phyloP scores from a whole-genome alignment of 2,888 invertebrate genomes.

The Polydrusus tereticollis region DNA sequence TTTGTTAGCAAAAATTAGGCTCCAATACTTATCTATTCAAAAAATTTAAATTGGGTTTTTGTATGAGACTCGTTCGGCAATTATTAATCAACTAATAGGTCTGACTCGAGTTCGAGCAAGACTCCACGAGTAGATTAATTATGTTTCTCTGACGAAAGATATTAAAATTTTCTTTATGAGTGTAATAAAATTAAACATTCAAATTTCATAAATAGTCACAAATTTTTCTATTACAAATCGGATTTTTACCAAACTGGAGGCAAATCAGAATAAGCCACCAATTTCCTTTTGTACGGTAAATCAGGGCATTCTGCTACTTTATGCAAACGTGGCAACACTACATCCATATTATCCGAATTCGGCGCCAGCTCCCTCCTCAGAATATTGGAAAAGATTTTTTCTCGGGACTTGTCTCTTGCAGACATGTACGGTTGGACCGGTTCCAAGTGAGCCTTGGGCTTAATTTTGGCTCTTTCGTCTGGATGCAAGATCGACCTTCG shows the following conservation, averaged over 20 bases:
- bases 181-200: too few relatives aligned
- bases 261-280: conserved; percentile 67
- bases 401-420: conserved; percentile 76
- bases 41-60: too few relatives aligned
- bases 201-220: not conserved
- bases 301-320: conserved; percentile 67
- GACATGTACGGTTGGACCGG: conserved; percentile 79
- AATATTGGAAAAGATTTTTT: conserved; percentile 73
- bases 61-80: too few relatives aligned
- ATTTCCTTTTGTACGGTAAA: conserved; percentile 67
- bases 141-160: too few relatives aligned
- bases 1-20: too few relatives aligned
- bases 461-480: conserved; percentile 74
- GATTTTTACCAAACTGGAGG: conserved; percentile 56
- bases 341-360: conserved; percentile 73
- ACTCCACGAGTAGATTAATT: too few relatives aligned
- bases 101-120: too few relatives aligned
- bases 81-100: too few relatives aligned
- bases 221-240: not conserved
- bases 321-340: conserved; percentile 75
- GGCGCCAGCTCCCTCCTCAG: conserved; percentile 71
- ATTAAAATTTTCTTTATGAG: too few relatives aligned
- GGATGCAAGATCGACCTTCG: conserved; percentile 69
- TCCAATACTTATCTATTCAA: too few relatives aligned
- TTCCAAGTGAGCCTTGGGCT: conserved; percentile 71